Base-by-base conservation (phyloP, 2,797 vertebrate genomes). In the Adelosebastes latens region DNA sequence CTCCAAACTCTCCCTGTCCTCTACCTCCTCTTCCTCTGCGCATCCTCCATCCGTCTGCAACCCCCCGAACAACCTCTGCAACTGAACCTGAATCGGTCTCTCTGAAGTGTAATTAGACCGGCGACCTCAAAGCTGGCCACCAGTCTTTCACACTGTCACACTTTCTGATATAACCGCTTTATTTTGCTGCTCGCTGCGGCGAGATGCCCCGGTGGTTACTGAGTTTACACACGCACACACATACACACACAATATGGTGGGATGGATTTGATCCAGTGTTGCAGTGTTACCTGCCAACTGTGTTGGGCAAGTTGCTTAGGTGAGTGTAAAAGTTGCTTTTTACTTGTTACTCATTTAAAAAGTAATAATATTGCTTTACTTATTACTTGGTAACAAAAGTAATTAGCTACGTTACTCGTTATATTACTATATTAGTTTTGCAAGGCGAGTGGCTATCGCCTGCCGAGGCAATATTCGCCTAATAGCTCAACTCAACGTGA, bases 71-170 rank as follows among this genome's bases (percentile, higher is more conserved):
- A 75, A 89, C 88, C 88, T 87, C 89, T 79, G 77, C 63, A 77
- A 80, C 81, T 75, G 81, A 87, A 78, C 83, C 90, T 74, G 80
- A 91, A 91, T 91, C 86, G 83, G 82, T 89, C 91, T 92, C 88
- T 88, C 84, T 92, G 88, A 91, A 90, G 89, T 91, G 90, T 91
- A 94, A 94, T 94, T 92, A 93, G 87, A 91, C 84, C 66, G 46
- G 56, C 53, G 87, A 93, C 92, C 91, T 92, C 88, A 89, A 78
- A 77, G 79, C 79, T 39, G 72, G 75, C 80, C 67, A 83, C 77
- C 84, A 34, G 79, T 87, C 79, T 78, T 72, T 90, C 86, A 82
- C 80, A 80, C 83, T 77, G 83, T 87, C 88, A 87, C 87, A 83
- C 80, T 69, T 83, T 89, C 84, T 80, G 87, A 91, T 87, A 72